A percentile compares a stretch with the other conserved stretches of the same genome.
Conservation (phyloP, 2,888 invertebrate genomes). For the Artemia sinica region DNA sequence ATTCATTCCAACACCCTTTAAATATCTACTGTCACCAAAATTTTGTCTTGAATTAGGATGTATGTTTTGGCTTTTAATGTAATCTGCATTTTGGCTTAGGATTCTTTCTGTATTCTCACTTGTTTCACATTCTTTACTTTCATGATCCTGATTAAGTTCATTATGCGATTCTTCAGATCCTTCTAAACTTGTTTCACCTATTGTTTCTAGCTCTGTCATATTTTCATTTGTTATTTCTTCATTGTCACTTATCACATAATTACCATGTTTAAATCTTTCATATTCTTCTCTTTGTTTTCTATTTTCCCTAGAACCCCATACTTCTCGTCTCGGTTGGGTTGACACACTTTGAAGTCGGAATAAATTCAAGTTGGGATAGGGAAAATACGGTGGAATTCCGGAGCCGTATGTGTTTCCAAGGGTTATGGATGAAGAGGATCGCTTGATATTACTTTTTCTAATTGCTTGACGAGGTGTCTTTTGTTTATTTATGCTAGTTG, state of each 20-base stretch:
- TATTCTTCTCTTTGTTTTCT: neutral
- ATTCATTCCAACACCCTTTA: slow-evolving; percentile 28
- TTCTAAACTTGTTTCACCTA: neutral
- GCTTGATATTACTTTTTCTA: neutral
- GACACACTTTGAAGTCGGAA: neutral
- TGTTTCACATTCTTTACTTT: neutral
- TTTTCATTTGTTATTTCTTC: neutral
- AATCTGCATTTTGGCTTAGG: neutral
- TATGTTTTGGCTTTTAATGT: neutral
- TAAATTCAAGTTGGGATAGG: neutral
- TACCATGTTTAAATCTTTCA: slow-evolving; percentile 9
- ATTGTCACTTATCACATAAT: neutral
- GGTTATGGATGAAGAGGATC: neutral
- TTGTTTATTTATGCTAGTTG: neutral
- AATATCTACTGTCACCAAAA: slow-evolving; percentile 36
- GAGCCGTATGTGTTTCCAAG: neutral
- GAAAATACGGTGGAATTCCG: slow-evolving; percentile 4
- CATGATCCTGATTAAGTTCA: neutral
- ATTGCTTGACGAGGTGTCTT: neutral
- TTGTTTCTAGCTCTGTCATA: neutral
- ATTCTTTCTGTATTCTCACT: neutral
- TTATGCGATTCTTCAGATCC: neutral
- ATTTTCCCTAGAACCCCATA: neutral
- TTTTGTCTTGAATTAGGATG: neutral
- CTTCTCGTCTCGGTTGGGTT: neutral